Evolutionary conservation across 2,797 vertebrate genomes (phyloP), one percentile per base, ranked within the genome.

Genomic region (Tenualosa ilisha): DNA sequence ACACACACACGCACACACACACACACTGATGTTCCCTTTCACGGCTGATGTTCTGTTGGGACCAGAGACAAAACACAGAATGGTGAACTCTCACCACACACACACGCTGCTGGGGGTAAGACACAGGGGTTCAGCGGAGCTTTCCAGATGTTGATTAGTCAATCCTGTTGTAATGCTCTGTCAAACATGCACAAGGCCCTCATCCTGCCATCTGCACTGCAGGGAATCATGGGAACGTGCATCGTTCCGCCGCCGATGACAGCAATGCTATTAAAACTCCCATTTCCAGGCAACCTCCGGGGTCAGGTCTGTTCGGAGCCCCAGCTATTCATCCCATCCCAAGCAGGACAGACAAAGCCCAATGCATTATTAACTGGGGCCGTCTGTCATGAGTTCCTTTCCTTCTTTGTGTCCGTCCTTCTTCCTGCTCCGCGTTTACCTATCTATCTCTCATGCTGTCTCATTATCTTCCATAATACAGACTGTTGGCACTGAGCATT

Each of bases 241-340:
- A 84, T 82, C 88, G 85, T 87, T 91, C 26, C n/a, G 51, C 82
- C 40, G 88, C 85, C 82, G 83, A 81, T 89, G 87, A 90, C 89
- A 92, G 89, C 87, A 88, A 90, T 61, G 15, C 82, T 79, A 89
- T 92, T 87, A 92, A 91, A 84, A 79, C 24, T 75, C 65, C 65
- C 65, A 37, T 87, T 91, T 85, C 81, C 82, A 53, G 83, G 79
- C 59, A 65, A 90, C 85, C 84, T 81, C 81, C 90, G 81, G 84
- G 84, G 86, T 94, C 91, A 92, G 63, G 61, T 26, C 61, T 65
- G 61, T 26, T 65, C 61, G 22, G 40, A 13, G 31, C 81, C 87
- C 81, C 63, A n/a, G 79, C 43, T 86, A 86, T 85, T 84, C 75
- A 81, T 84, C 84, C 82, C 83, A 81, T 15, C 50, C 43, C 79